Base-by-base conservation (phyloP, 2,113 vertebrate genomes). In the Taurulus bubalis region DNA sequence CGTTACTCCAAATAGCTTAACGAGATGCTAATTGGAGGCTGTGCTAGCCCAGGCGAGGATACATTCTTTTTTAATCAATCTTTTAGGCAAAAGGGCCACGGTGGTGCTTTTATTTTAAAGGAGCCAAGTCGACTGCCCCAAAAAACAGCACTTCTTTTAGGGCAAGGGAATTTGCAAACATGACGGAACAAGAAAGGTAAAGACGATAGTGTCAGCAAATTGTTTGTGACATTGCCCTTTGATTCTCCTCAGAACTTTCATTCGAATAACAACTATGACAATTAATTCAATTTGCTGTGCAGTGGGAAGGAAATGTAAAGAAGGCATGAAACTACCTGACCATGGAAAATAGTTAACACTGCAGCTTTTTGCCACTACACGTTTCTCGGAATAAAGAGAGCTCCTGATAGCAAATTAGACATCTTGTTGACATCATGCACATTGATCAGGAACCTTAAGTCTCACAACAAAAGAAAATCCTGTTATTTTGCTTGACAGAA, bases 21-120 rank as follows among this genome's bases (percentile, higher is more conserved):
- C 90, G 66, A 77, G 88, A 90, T 92, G 91, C 84, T 94, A 94
- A 95, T 92, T 94, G 90, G 87, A 91, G 86, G 85, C 82, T 80
- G 53, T 84, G 89, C 86, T 92, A 88, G 86, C 91, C 85, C 80
- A 92, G 79, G 89, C 77, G 79, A 88, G 69, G 76, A 68, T 84
- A 87, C 40, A 28, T 75, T 84, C 38, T 71, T 76, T 82, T 91
- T 90, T 69, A 80, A 91, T 91, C 75, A 90, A 71, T 87, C 89
- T 91, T 94, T 90, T 81, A 85, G 89, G 85, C 47, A 79, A 87
- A 79, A 78, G 69, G 65, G 69, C 64, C 62, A 77, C 9, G 22
- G 65, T 68, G 36, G 63, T 77, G 55, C 51, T 81, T 85, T 74
- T 53, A 82, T 71, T 90, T 83, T 26, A 72, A 90, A 77, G 67